phyloP scores from a whole-genome alignment of 1,140 invertebrate species.

The Platyscapa corneri region DNA sequence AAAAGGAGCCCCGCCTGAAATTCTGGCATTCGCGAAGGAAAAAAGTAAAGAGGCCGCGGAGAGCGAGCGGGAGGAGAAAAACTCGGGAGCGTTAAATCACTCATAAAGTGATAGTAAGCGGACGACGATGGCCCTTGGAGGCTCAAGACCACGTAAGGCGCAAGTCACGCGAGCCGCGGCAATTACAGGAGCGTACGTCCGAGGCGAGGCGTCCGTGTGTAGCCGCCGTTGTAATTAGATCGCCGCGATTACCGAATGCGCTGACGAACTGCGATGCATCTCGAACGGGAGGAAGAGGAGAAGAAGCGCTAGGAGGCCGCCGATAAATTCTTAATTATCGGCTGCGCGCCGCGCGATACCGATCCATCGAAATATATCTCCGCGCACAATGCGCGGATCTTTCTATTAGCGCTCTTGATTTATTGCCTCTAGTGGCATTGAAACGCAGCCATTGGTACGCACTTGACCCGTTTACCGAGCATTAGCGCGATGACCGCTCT shows the following conservation, averaged over 20 bases:
- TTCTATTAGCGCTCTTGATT: constrained; percentile 41
- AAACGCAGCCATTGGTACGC: background rate
- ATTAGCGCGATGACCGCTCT: background rate
- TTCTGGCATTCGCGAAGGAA: too few species aligned
- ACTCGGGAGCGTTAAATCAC: background rate
- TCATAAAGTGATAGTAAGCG: constrained; percentile 28
- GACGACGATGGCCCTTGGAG: background rate
- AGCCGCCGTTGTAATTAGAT: constrained; percentile 37
- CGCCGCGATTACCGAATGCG: background rate
- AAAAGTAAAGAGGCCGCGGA: too few species aligned
- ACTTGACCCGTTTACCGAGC: constrained; percentile 33
- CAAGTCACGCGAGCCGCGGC: constrained; percentile 36
- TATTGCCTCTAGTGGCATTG: background rate
- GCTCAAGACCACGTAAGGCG: background rate
- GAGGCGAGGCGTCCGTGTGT: background rate
- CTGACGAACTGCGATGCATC: background rate
- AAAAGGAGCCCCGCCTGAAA: too few species aligned
- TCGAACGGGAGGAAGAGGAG: background rate
- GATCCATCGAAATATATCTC: constrained; percentile 29
- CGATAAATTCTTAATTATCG: constrained; percentile 46
- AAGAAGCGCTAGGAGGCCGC: background rate
- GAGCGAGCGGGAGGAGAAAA: background rate
- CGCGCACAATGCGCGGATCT: background rate
- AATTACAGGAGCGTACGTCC: constrained; percentile 19
- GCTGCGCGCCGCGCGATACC: background rate